Evolutionary conservation across 2,113 vertebrate species (phyloP), one percentile per base, ranked within the genome.

Genomic region (Fulmarus glacialis): DNA sequence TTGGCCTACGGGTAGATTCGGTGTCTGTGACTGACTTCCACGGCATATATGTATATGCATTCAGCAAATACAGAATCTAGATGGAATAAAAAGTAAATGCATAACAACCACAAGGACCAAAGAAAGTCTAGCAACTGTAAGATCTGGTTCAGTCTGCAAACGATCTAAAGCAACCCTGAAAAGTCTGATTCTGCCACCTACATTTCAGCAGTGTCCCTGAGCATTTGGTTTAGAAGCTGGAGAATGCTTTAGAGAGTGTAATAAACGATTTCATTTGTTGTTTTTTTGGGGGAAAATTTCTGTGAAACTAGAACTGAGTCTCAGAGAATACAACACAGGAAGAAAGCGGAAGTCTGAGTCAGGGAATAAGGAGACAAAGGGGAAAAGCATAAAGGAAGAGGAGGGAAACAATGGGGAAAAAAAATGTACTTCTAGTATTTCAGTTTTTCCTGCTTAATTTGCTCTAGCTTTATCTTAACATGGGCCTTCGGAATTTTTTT

Each of bases 1-100:
- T 58, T 79, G 27, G 6, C 24, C 29, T 86, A 2, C 23, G 24
- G 52, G 12, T 85, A 67, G 32, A 17, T 52, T 12, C 0, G 0
- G 20, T 58, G 12, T 40, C 60, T 68, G 43, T 52, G 42, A 11
- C 45, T 64, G 45, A 52, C 19, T 55, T 47, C 32, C 5, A 8
- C 45, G 29, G 13, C 6, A 16, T 36, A 21, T 45, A 27, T 15
- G 6, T 45, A 11, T 42, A 68, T 52, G 8, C 12, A 29, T 79
- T 88, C 29, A 64, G 29, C 48, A 92, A 77, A 47, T 53, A 55
- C 53, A 58, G 50, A 81, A 62, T 40, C 12, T 36, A 66, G 14
- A 26, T 43, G 12, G 27, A 94, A 53, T 77, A 48, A 70, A 60
- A 91, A 36, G 7, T 50, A 62, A 60, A 73, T 34, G 5, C 8